Conservation (phyloP, 2,888 invertebrate genomes). For the Acleris holmiana region DNA sequence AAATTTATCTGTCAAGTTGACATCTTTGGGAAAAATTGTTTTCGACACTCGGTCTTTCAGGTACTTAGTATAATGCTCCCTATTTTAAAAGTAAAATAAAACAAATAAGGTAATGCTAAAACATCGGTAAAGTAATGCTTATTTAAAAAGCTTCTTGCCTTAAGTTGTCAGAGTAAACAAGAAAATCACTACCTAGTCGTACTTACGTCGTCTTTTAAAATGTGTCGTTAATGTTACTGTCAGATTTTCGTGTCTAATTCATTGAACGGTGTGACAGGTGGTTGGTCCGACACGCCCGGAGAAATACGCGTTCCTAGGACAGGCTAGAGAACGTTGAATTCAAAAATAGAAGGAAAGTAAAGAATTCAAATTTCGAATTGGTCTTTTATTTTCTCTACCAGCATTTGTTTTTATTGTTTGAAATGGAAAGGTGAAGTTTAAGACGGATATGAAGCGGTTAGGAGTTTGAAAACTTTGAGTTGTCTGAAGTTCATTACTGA, state of each 20-base stretch:
- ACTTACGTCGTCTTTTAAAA: neutral
- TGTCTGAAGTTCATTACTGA: neutral
- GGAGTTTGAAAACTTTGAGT: neutral
- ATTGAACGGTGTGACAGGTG: constrained; percentile 21
- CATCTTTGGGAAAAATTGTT: no score
- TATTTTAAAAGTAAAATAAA: no score
- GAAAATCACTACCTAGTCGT: no score
- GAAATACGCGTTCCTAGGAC: constrained; percentile 54
- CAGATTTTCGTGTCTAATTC: constrained; percentile 1
- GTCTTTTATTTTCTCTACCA: constrained; percentile 10
- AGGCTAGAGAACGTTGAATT: constrained; percentile 52
- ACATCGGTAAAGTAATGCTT: no score
- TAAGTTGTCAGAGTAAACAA: no score
- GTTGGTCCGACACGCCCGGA: constrained; percentile 48
- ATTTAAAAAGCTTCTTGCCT: no score
- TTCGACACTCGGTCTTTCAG: no score
- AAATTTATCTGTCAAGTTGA: no score
- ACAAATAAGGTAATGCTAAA: no score
- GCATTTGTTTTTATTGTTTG: constrained; percentile 26
- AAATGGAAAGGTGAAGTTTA: constrained; percentile 1
- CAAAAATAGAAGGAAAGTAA: constrained; percentile 47
- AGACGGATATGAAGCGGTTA: neutral
- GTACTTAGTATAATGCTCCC: no score
- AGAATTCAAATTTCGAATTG: constrained; percentile 39
- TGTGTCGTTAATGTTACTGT: neutral